These are phyloP conservation scores for Festucalex cinctus DNA, from an alignment of 2,113 vertebrate genomes.

Conservation along the genomic window DNA sequence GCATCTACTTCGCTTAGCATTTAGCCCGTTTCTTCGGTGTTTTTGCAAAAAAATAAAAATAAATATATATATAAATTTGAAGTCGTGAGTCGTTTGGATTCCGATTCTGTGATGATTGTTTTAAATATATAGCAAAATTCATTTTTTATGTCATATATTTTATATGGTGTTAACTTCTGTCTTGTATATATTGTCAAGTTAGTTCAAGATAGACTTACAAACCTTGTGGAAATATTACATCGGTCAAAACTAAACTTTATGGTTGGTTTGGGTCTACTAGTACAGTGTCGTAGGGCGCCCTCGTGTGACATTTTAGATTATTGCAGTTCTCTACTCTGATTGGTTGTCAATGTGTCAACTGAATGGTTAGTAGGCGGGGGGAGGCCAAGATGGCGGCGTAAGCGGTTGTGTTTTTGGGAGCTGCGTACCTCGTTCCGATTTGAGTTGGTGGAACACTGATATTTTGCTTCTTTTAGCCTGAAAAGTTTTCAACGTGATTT, in stretches of 20 bases:
- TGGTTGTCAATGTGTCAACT: constrained; percentile 24
- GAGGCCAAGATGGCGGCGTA: no score
- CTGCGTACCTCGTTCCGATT: no score
- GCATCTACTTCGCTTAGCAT: background rate
- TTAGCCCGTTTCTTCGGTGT: background rate
- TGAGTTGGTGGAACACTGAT: no score
- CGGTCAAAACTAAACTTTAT: background rate
- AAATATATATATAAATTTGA: no score
- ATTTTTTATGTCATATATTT: background rate
- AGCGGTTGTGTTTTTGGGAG: no score
- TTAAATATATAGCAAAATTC: background rate
- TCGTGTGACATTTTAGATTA: background rate
- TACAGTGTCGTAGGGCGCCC: background rate
- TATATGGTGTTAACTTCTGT: background rate
- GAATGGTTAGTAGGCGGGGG: no score
- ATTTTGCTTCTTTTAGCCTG: no score
- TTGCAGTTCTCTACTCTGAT: constrained; percentile 17
- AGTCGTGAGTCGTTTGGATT: background rate
- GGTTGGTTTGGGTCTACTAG: background rate
- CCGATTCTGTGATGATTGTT: no score
- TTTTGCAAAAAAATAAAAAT: no score
- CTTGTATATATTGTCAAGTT: background rate
- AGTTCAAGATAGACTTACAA: background rate
- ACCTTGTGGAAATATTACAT: background rate
- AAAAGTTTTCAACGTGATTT: no score